These are phyloP conservation scores for Cheilosia variabilis DNA, from an alignment of 2,888 invertebrate genomes.

Conservation along the genomic window DNA sequence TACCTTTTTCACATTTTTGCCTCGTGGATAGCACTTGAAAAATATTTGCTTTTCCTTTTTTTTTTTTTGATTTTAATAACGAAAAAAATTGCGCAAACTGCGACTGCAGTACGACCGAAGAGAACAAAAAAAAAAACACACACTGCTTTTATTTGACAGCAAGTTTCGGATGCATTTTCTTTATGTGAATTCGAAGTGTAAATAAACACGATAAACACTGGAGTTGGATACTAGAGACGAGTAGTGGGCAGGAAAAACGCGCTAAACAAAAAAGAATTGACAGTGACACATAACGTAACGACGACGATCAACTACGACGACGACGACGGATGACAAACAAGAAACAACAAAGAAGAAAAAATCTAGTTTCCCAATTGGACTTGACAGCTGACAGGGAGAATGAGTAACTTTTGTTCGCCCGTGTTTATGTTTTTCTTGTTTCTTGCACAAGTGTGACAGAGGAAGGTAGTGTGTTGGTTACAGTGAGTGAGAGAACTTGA, in stretches of 20 bases:
- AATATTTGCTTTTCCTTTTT: constrained; percentile 9
- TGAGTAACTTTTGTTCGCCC: constrained; percentile 26
- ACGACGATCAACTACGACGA: constrained; percentile 19
- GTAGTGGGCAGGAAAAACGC: not conserved
- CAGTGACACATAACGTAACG: too few relatives aligned
- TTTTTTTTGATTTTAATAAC: not conserved
- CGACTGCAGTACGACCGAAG: constrained; percentile 20
- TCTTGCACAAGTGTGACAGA: constrained; percentile 28
- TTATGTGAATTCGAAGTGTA: constrained; percentile 22
- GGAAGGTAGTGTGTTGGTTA: constrained; percentile 3
- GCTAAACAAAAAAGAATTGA: not conserved
- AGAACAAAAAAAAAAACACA: not conserved
- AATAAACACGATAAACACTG: constrained; percentile 37
- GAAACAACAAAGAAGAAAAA: constrained; percentile 32
- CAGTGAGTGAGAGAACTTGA: constrained; percentile 54
- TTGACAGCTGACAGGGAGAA: constrained; percentile 58
- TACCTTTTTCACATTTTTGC: constrained; percentile 36
- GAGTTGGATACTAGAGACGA: not conserved
- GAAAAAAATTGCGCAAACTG: constrained; percentile 55
- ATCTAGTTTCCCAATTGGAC: constrained; percentile 54
- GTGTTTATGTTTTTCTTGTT: not conserved
- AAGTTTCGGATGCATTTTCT: constrained; percentile 48
- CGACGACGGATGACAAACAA: constrained; percentile 22
- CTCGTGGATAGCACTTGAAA: constrained; percentile 47
- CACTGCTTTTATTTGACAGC: constrained; percentile 56